These are phyloP conservation scores for Tromatobia lineatoria DNA, from an alignment of 2,888 invertebrate species.

Conservation along the genomic window DNA sequence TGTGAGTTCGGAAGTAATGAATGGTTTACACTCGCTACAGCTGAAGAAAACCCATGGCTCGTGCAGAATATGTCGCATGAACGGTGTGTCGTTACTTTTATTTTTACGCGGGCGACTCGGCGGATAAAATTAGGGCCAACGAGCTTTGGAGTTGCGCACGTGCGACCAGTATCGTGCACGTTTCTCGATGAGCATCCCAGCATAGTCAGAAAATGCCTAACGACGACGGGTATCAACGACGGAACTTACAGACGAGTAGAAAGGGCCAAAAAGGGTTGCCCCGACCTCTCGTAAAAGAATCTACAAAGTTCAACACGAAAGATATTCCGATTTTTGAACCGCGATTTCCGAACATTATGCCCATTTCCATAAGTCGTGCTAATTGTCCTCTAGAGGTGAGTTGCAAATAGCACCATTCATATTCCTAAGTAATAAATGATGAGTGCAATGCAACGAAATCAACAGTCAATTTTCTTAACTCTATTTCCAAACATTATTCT, in stretches of 20 bases:
- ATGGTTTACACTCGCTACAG: background rate
- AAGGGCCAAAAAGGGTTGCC: background rate
- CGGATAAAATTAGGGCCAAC: constrained; percentile 71
- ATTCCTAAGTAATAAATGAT: constrained; percentile 6
- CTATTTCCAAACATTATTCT: background rate
- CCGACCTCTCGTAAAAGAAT: constrained; percentile 19
- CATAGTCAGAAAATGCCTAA: constrained; percentile 38
- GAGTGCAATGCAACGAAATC: constrained; percentile 15
- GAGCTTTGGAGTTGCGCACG: constrained; percentile 66
- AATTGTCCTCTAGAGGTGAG: background rate
- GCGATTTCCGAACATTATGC: background rate
- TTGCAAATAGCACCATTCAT: constrained; percentile 71
- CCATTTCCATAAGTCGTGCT: background rate
- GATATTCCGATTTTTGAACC: background rate
- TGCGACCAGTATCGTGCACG: constrained; percentile 56
- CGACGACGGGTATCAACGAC: constrained; percentile 36
- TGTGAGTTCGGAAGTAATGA: too few relatives aligned
- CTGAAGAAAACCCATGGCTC: constrained; percentile 10
- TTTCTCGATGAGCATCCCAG: constrained; percentile 45
- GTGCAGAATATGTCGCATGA: constrained; percentile 66
- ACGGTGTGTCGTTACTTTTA: constrained; percentile 71
- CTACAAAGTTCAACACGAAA: background rate
- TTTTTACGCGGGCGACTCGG: constrained; percentile 66
- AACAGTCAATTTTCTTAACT: background rate
- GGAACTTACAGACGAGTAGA: constrained; percentile 49